Evolutionary conservation across 2,888 invertebrate species (phyloP).

Genomic region (Cephus spinipes): DNA sequence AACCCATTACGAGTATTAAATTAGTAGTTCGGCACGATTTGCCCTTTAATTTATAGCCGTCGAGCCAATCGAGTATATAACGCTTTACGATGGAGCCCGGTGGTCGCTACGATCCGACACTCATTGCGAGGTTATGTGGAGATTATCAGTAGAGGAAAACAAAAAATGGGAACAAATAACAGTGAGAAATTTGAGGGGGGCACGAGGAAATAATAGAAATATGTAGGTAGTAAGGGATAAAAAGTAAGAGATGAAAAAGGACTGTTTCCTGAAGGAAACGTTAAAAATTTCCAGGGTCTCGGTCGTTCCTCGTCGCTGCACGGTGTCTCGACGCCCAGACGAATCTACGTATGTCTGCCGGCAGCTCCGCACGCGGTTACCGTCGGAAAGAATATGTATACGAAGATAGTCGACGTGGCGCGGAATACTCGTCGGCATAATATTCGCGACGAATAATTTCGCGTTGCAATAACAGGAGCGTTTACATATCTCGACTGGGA

Average conservation of each 20-base stretch:
- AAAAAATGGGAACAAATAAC: not conserved
- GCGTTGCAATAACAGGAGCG: not conserved
- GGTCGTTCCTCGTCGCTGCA: not conserved
- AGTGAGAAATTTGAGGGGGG: not conserved
- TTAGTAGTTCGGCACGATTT: not conserved
- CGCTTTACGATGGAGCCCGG: not conserved
- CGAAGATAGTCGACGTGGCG: not conserved
- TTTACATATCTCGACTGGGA: not conserved
- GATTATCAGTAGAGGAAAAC: not conserved
- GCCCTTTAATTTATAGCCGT: not conserved
- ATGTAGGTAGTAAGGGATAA: not conserved
- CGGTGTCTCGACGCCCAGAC: not conserved
- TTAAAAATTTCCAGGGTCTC: not conserved
- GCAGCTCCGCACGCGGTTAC: not conserved
- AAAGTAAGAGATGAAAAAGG: not conserved
- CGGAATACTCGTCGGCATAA: not conserved
- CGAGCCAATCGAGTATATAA: not conserved
- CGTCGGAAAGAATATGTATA: not conserved
- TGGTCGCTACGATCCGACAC: not conserved
- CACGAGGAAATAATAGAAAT: not conserved
- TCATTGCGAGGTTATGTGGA: not conserved
- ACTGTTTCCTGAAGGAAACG: not conserved
- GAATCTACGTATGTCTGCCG: not conserved
- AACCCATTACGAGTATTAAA: not conserved
- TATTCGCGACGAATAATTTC: not conserved